These are phyloP conservation scores for Anoplolepis gracilipes DNA, from an alignment of 1,140 invertebrate species.

Conservation along the genomic window DNA sequence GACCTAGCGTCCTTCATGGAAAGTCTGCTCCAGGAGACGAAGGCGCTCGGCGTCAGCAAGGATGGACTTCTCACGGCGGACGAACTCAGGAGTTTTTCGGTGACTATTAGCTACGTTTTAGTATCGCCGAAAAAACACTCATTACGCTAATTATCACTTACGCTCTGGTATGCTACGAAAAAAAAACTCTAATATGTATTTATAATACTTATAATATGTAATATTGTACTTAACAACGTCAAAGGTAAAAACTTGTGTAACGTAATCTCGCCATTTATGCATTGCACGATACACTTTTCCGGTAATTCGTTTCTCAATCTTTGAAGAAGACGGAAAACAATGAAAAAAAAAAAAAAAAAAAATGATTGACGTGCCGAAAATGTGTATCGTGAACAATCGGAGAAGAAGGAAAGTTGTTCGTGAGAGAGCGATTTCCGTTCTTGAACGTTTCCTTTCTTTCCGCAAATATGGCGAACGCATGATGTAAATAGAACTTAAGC, in stretches of 20 bases:
- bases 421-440: background rate
- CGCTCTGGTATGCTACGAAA: constrained; percentile 64
- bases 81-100: constrained; percentile 85
- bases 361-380: constrained; percentile 31
- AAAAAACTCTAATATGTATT: background rate
- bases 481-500: constrained; percentile 47
- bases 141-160: constrained; percentile 61
- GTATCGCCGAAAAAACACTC: constrained; percentile 67
- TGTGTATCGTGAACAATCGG: constrained; percentile 3
- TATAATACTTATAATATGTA: background rate
- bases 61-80: constrained; percentile 79
- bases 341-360: background rate
- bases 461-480: constrained; percentile 34
- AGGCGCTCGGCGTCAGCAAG: constrained; percentile 86
- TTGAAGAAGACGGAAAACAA: background rate
- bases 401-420: constrained; percentile 19
- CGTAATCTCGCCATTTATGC: background rate
- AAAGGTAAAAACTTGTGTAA: background rate
- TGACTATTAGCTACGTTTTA: constrained; percentile 85
- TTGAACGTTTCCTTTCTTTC: constrained; percentile 31
- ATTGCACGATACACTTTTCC: background rate
- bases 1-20: constrained; percentile 92
- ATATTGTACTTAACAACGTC: constrained; percentile 24
- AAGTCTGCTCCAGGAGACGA: constrained; percentile 89
- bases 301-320: background rate